Conservation (phyloP, 2,797 vertebrate species). For the Orientallactaga sibirica region DNA sequence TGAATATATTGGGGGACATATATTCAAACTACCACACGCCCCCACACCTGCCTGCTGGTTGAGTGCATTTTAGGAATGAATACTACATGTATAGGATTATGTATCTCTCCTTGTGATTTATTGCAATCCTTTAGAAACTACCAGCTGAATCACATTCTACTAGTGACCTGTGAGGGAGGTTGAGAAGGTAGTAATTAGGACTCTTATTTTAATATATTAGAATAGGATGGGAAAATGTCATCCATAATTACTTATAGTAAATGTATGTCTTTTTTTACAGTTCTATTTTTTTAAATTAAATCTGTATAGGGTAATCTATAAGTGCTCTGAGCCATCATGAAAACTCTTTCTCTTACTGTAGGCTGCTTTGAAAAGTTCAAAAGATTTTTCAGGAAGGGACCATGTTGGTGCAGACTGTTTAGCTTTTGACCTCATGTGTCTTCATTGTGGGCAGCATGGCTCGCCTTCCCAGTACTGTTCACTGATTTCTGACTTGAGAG, state of each 20-base stretch:
- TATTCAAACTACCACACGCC: too few relatives aligned
- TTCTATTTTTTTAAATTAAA: background rate
- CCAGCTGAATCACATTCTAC: background rate
- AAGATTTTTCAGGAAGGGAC: background rate
- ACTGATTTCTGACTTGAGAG: background rate
- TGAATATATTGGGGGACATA: too few relatives aligned
- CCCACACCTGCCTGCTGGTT: background rate
- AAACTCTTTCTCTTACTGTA: background rate
- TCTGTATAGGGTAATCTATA: background rate
- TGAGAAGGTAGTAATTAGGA: background rate
- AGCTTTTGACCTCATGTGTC: background rate
- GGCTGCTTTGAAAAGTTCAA: background rate
- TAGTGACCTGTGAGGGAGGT: background rate
- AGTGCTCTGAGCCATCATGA: background rate
- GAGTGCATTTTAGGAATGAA: background rate
- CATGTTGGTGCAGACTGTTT: background rate
- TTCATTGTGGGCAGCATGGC: background rate
- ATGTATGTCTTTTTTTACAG: background rate
- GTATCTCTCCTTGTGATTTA: background rate
- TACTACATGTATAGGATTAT: background rate
- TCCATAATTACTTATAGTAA: background rate
- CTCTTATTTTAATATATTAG: slow-evolving; percentile 24
- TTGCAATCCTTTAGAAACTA: background rate
- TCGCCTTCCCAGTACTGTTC: background rate
- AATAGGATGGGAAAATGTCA: background rate